Evolutionary conservation across 2,888 invertebrate genomes (phyloP).

Genomic region (Trichacis sp.): DNA sequence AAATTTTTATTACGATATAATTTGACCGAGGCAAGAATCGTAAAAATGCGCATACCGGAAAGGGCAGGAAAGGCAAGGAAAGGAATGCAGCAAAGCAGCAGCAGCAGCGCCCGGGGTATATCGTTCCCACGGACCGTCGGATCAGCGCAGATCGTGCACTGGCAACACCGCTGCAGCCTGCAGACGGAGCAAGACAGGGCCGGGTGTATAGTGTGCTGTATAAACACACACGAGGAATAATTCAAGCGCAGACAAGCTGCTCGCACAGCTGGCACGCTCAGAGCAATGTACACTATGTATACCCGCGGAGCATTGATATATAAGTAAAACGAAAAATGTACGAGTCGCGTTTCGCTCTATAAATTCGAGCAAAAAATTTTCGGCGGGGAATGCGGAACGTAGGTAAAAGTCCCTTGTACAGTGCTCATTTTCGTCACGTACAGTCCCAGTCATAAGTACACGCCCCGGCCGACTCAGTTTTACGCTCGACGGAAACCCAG

Average conservation of each 20-base stretch:
- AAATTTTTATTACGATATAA: no score
- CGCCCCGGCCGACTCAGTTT: not conserved
- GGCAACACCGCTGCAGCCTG: conserved; percentile 38
- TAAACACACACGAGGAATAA: no score
- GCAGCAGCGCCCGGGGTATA: conserved; percentile 31
- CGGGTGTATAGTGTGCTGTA: conserved; percentile 6
- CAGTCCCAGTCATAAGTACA: not conserved
- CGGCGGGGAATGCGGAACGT: conserved; percentile 2
- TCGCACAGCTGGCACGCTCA: no score
- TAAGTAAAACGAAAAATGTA: not conserved
- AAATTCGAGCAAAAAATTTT: not conserved
- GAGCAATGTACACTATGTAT: not conserved
- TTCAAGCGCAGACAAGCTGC: no score
- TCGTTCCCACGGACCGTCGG: conserved; percentile 41
- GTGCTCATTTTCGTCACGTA: not conserved
- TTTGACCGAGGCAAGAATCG: no score
- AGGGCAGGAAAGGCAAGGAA: conserved; percentile 50
- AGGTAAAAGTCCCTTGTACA: not conserved
- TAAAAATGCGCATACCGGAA: conserved; percentile 52
- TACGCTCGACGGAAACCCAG: not conserved
- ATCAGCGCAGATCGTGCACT: conserved; percentile 1
- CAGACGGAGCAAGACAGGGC: no score
- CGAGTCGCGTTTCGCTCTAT: not conserved
- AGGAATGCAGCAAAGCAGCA: conserved; percentile 38
- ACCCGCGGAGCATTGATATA: not conserved